Base-by-base conservation (phyloP, 30 jellyfish, hydroid and myxozoan species). In the Aurelia aurita region DNA sequence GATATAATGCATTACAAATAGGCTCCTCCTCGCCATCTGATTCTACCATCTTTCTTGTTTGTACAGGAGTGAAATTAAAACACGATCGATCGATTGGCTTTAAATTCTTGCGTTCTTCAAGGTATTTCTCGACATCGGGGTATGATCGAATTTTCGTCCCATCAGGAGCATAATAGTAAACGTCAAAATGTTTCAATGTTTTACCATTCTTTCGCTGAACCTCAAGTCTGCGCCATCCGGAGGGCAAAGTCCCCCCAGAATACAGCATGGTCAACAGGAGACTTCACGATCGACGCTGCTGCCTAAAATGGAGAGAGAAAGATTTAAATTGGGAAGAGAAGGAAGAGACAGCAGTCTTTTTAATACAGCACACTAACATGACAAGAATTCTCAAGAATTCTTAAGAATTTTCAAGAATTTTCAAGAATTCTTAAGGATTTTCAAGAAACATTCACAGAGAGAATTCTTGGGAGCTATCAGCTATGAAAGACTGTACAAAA, bases 221-320 rank as follows among this genome's bases (percentile, higher is more conserved):
- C 72, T 83, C 93, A 25, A 83, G 65, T 34, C 93, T 57, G 23
- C 77, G 75, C 93, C 93, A 83, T 71, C 93, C 93, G 61, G 93
- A 72, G 72, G 93, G 93, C 18, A 83, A 53, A n/a, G 28, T 29
- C 61, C 93, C 93, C 77, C 93, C 84, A 83, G 93, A 69, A 32
- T 67, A 83, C 57, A 35, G 79, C 93, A 83, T 83, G 25, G 51
- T 8, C 7, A 39, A 39, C 51, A 4, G 47, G 13, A 9, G 51
- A 9, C 51, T 39, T 39, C 51, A 39, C 51, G 51, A 39, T 39
- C 9, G 51, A 39, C 13, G 51, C 51, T 39, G 51, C 0, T 39
- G 1, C 51, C 51, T 39, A 5, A 0, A 39, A 39, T 39, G 16
- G 16, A 39, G 51, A 8, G 51, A 39, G 51, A 39, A 39, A 39